Evolutionary conservation across 2,113 vertebrate genomes (phyloP).

Genomic region (Cryptotis parvus): DNA sequence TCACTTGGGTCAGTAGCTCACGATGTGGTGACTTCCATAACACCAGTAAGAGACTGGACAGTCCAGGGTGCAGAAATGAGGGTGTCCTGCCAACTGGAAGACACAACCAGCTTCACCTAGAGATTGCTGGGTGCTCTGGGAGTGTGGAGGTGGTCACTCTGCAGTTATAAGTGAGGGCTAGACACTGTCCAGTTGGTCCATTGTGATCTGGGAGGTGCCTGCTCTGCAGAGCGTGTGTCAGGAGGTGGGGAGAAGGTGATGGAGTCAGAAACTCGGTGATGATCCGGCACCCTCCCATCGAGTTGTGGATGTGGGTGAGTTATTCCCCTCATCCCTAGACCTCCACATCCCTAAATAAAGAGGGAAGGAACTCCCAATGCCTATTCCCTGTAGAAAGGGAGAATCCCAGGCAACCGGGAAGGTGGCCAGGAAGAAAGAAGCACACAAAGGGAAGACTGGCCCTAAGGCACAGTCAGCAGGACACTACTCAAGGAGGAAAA

Average conservation of each 20-base stretch:
- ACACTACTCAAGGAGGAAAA: not conserved
- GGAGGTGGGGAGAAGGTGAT: not conserved
- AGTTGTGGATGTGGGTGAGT: not conserved
- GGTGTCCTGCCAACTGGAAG: not conserved
- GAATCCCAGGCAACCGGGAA: not conserved
- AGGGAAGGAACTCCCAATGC: not conserved
- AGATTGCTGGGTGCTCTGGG: fast-evolving
- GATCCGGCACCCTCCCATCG: not conserved
- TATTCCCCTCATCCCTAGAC: not conserved
- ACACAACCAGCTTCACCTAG: not conserved
- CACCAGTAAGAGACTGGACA: too few species aligned
- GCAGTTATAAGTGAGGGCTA: too few species aligned
- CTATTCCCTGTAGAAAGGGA: not conserved
- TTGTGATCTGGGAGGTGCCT: not conserved
- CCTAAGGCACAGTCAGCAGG: fast-evolving
- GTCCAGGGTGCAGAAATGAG: not conserved
- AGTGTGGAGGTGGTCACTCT: not conserved
- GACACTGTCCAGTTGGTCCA: too few species aligned
- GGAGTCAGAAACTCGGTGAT: not conserved
- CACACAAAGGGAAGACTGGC: too few species aligned
- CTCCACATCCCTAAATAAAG: not conserved
- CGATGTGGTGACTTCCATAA: not conserved
- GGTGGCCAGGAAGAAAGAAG: not conserved
- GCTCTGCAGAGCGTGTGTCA: not conserved
- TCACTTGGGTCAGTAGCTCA: not conserved